Evolutionary conservation across 2,797 vertebrate genomes (phyloP).

Genomic region (Poeciliopsis turneri): DNA sequence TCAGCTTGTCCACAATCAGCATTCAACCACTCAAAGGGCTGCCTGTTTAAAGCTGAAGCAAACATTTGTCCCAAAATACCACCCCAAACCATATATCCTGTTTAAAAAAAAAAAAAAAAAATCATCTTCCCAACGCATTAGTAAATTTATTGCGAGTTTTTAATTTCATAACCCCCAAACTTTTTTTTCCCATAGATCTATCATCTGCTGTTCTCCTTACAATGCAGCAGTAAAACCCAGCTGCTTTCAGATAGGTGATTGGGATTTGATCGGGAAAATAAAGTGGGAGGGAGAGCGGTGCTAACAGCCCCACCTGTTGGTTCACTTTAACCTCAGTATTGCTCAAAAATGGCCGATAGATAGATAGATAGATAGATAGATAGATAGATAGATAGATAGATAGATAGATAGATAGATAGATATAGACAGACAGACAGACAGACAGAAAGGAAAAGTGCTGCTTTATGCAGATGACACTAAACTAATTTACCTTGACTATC

Average conservation of each 20-base stretch:
- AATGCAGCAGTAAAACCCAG: neutral
- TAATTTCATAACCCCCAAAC: neutral
- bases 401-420: conserved; percentile 17
- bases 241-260: conserved; percentile 51
- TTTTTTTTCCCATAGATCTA: conserved; percentile 25
- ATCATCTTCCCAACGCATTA: neutral
- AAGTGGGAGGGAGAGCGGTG: neutral
- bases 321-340: neutral
- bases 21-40: neutral
- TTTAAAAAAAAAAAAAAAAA: neutral
- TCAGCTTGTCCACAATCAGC: conserved; percentile 27
- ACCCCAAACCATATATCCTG: neutral
- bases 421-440: neutral
- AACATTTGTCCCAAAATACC: neutral
- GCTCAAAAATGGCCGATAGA: neutral
- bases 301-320: conserved; percentile 54
- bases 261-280: conserved; percentile 4
- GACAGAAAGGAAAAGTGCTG: neutral
- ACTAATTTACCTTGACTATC: neutral
- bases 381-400: conserved; percentile 11
- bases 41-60: neutral
- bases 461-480: neutral
- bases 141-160: neutral
- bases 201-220: conserved; percentile 28
- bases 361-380: conserved; percentile 11